Evolutionary conservation across 2,113 vertebrate species (phyloP).

Genomic region (Fulmarus glacialis): DNA sequence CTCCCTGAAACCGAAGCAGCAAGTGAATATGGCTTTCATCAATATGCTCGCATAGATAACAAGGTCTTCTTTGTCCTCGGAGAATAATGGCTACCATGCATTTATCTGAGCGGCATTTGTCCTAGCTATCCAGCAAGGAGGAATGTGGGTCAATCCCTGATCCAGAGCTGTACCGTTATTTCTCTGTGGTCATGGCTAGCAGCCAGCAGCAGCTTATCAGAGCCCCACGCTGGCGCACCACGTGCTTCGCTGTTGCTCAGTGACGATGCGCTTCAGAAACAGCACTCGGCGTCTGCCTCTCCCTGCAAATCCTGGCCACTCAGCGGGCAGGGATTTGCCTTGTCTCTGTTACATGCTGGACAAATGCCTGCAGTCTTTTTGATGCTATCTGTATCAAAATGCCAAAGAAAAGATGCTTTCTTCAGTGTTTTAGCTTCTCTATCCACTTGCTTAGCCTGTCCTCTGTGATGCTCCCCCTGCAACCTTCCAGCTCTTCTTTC

Average conservation of each 20-base stretch:
- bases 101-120: constrained; percentile 7
- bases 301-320: neutral
- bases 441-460: neutral
- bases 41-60: neutral
- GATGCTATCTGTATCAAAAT: neutral
- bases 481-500: neutral
- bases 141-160: constrained; percentile 48
- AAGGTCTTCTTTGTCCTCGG: neutral
- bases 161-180: neutral
- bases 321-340: neutral
- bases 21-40: neutral
- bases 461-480: neutral
- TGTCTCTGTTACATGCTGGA: neutral
- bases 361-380: neutral
- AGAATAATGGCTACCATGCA: neutral
- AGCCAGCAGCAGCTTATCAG: constrained; percentile 21
- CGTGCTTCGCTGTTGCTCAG: neutral
- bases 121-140: neutral
- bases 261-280: neutral
- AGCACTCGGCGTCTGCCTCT: neutral
- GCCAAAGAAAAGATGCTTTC: neutral
- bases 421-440: neutral
- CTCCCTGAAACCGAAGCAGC: neutral
- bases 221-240: neutral
- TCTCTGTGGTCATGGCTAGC: neutral